These are phyloP conservation scores for Meliscaeva auricollis DNA, from an alignment of 2,888 invertebrate species.

Conservation along the genomic window DNA sequence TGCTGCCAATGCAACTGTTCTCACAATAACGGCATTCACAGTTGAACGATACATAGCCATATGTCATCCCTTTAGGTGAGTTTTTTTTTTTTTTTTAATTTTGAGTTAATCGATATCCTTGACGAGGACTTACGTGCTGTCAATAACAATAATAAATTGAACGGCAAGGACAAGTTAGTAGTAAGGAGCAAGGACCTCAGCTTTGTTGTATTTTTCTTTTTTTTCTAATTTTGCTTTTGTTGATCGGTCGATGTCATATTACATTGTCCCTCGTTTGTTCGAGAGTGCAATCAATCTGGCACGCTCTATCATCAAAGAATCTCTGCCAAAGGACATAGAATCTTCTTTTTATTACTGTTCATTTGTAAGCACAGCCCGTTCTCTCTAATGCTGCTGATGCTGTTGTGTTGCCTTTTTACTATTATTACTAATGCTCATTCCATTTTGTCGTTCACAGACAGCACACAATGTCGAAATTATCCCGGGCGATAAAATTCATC, in stretches of 20 bases:
- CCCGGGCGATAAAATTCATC: constrained; percentile 92
- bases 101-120: constrained; percentile 23
- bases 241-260: constrained; percentile 1
- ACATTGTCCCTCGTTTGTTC: constrained; percentile 36
- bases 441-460: constrained; percentile 79
- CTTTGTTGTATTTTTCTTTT: background rate
- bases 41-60: constrained; percentile 95
- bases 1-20: constrained; percentile 93
- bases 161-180: background rate
- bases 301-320: constrained; percentile 44
- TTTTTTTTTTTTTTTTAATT: constrained; percentile 37
- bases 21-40: constrained; percentile 94
- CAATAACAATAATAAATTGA: constrained; percentile 15
- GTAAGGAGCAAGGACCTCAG: constrained; percentile 33
- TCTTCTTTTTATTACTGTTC: constrained; percentile 33
- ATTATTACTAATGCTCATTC: constrained; percentile 55
- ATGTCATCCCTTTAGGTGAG: constrained; percentile 90
- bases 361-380: constrained; percentile 31
- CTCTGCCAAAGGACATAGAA: constrained; percentile 18
- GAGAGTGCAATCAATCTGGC: constrained; percentile 67
- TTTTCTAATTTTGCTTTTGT: background rate
- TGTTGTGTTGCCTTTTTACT: constrained; percentile 50
- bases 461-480: constrained; percentile 94
- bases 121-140: constrained; percentile 16
- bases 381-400: constrained; percentile 8